Evolutionary conservation across 2,888 invertebrate species (phyloP).

Genomic region (Monochamus alternatus): DNA sequence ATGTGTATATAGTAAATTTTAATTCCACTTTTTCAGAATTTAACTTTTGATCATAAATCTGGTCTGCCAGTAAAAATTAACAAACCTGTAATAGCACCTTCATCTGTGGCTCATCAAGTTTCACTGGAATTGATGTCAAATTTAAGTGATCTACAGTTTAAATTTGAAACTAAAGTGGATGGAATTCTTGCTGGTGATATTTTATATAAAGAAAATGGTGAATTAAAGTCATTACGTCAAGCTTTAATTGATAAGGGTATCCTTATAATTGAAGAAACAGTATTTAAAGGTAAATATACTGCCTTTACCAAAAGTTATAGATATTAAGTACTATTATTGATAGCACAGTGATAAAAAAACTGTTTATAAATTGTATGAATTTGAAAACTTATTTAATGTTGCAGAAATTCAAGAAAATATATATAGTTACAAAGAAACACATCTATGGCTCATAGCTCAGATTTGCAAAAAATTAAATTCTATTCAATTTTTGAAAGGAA

Average conservation of each 20-base stretch:
- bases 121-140: conserved; percentile 39
- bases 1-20: too few species aligned
- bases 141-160: conserved; percentile 45
- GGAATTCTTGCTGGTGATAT: conserved; percentile 57
- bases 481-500: conserved; percentile 22
- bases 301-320: not conserved
- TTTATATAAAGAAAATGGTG: conserved; percentile 50
- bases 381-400: conserved; percentile 27
- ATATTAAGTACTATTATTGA: too few species aligned
- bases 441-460: conserved; percentile 45
- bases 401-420: conserved; percentile 48
- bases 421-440: conserved; percentile 50
- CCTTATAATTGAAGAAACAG: conserved; percentile 39
- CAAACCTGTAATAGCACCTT: conserved; percentile 38
- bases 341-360: not conserved
- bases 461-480: conserved; percentile 39
- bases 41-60: conserved; percentile 43
- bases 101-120: conserved; percentile 39
- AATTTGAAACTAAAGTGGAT: conserved; percentile 44
- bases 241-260: conserved; percentile 48
- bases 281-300: conserved; percentile 48
- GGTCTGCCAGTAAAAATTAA: conserved; percentile 40
- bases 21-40: conserved; percentile 43
- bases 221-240: conserved; percentile 48
- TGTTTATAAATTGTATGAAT: conserved; percentile 18